Evolutionary conservation across 2,888 invertebrate species (phyloP), one percentile per base, ranked within the genome.

Genomic region (Cheilosia pagana): DNA sequence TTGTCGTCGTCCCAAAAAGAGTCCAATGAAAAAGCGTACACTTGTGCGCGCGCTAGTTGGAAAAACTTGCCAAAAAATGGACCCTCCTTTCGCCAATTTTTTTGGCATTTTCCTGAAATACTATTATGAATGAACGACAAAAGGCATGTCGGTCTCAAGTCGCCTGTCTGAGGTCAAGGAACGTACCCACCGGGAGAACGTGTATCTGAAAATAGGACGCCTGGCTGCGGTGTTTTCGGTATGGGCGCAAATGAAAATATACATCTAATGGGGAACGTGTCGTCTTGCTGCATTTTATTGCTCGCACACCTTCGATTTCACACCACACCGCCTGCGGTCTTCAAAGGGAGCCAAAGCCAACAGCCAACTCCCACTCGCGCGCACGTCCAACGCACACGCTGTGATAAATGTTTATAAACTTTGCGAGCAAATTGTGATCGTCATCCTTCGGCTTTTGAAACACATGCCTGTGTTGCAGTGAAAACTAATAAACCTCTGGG

Each of bases 401-500:
- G 19, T 43, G 48, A 50, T 50, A 28, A 81, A 81, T 81, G 76
- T 81, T 81, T 76, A 62, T 71, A 70, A 76, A 71, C 41, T 78
- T 72, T 50, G 41, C 72, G 53, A 62, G n/a, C 39, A 35, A 25
- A 59, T 67, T 41, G 41, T 48, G 39, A 43, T 67, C 41, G 63
- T 43, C 23, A 28, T 31, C 10, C 8, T 48, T 23, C 35, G 7
- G 5, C 25, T 81, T 76, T 53, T 82, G 55, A 55, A 78, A 62
- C 74, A 43, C 63, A 74, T 70, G 67, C 23, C 25, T 21, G 55
- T n/a, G 71, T 62, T 82, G 68, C 74, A 75, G 31, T 21, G 52
- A 65, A 79, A 75, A 75, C 75, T 75, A 85, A 75, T 71, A 81
- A 81, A 67, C 74, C 81, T 31, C 81, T 85, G 83, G 83, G 83